Base-by-base conservation (phyloP, 53 echinoderm and acorn worm species). In the Hippasteria phrygiana region DNA sequence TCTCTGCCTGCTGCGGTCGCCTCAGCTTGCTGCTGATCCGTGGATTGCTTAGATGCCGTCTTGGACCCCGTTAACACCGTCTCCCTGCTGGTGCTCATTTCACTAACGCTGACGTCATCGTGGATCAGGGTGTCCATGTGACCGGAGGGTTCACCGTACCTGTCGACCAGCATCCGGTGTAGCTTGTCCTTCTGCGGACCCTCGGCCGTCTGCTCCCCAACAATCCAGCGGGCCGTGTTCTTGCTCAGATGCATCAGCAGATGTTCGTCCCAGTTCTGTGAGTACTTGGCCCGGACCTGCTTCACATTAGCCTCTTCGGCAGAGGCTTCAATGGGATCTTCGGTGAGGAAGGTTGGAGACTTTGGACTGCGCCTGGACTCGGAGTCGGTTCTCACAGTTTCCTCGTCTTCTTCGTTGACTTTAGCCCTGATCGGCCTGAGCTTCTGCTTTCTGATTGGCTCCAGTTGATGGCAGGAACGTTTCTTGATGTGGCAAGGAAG, bases 201-300 rank as follows among this genome's bases (percentile, higher is more conserved):
- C 47, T 95, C 93, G 1, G 74, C 59, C 2, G 94, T 94, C 43
- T 94, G 93, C 63, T 99, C 99, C 29, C 83, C 90, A 18, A 96
- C 95, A 11, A 99, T 96, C 99, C 99, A 99, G 69, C 99, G 75
- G 10, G 99, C 99, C 5, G 99, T 99, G 43, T 94, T 95, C 65
- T 99, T 99, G 71, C 99, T 99, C 37, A 99, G 87, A 74, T 96
- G 87, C 88, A 94, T 77, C 73, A 99, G 84, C 47, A 99, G 71
- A 42, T 94, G 89, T n/a, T 92, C 93, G 42, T 99, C 99, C 99
- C 99, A 99, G 33, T 93, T 96, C 46, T 87, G 84, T 7, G 94
- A 87, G 64, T 89, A 74, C 66, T 74, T 88, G 16, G 45, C 74
- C 42, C 80, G 65, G 14, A 87, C 7, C 38, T 87, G 86, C 39